Percentiles rank a stretch among this genome's conserved stretches.
Conservation (phyloP, 35 echinoderm and acorn worm genomes). For the Amphiura filiformis region DNA sequence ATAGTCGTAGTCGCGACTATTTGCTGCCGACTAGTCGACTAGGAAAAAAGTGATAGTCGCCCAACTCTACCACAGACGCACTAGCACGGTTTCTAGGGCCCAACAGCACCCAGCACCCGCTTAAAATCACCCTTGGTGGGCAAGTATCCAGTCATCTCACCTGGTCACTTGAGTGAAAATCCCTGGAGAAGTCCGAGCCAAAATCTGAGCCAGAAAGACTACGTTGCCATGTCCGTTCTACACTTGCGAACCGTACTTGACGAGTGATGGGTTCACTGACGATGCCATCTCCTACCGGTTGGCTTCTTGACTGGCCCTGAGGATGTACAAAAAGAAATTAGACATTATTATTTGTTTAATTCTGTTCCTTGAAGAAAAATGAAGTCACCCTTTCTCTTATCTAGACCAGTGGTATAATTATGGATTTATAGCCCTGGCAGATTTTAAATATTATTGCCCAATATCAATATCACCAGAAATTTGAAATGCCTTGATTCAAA, state of each 20-base stretch:
- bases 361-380: neutral
- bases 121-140: too few relatives aligned
- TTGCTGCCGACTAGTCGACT: too few relatives aligned
- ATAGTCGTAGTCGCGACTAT: too few relatives aligned
- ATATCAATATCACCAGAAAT: too few relatives aligned
- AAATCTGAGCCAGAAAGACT: slow-evolving; percentile 32
- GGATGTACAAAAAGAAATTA: neutral
- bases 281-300: slow-evolving; percentile 57
- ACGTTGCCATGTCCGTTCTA: slow-evolving; percentile 36
- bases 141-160: too few relatives aligned
- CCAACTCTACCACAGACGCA: too few relatives aligned
- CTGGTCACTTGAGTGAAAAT: slow-evolving; percentile 1
- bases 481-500: too few relatives aligned
- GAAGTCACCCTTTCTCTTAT: neutral
- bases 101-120: too few relatives aligned
- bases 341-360: too few relatives aligned
- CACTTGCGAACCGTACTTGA: slow-evolving; percentile 62
- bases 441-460: too few relatives aligned
- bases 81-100: too few relatives aligned
- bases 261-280: slow-evolving; percentile 11
- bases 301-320: slow-evolving; percentile 43
- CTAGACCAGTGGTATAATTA: neutral
- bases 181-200: slow-evolving; percentile 14
- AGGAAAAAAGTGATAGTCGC: too few relatives aligned
- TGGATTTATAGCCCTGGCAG: neutral